phyloP scores from a whole-genome alignment of 2,888 invertebrate genomes.

The Melanophora roralis region DNA sequence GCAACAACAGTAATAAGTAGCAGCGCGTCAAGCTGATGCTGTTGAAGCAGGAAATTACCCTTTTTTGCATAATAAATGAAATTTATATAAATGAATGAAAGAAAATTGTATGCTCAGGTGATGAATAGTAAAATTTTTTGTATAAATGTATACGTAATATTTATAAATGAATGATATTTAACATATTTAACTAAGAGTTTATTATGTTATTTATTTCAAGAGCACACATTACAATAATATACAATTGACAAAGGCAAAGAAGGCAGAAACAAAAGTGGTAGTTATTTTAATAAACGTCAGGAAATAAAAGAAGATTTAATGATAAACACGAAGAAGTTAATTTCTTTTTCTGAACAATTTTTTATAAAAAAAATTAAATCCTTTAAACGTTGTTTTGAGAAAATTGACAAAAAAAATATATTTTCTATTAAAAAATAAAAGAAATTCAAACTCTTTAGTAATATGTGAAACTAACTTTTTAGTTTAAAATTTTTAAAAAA shows the following conservation, averaged over 20 bases:
- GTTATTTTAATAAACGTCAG: too few relatives aligned
- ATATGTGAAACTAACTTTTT: too few relatives aligned
- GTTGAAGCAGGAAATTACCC: constrained; percentile 49
- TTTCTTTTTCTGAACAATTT: too few relatives aligned
- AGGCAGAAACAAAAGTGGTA: not conserved
- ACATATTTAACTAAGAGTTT: constrained; percentile 42
- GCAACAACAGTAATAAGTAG: not conserved
- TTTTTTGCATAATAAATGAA: constrained; percentile 7
- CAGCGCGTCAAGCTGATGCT: not conserved
- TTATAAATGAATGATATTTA: constrained; percentile 7
- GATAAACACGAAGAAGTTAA: too few relatives aligned
- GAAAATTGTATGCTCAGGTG: not conserved
- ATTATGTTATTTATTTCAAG: constrained; percentile 27
- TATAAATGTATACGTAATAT: not conserved
- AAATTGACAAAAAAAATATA: too few relatives aligned
- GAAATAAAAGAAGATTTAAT: too few relatives aligned
- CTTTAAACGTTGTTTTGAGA: too few relatives aligned
- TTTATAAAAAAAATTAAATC: too few relatives aligned
- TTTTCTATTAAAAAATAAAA: too few relatives aligned
- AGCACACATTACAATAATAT: not conserved
- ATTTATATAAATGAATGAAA: constrained; percentile 34
- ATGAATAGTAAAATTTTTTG: constrained; percentile 35
- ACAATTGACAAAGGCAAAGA: not conserved
- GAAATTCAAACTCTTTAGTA: too few relatives aligned
- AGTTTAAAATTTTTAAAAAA: too few relatives aligned